Base-by-base conservation (phyloP, 2,888 invertebrate species). In the Parasteatoda lunata region DNA sequence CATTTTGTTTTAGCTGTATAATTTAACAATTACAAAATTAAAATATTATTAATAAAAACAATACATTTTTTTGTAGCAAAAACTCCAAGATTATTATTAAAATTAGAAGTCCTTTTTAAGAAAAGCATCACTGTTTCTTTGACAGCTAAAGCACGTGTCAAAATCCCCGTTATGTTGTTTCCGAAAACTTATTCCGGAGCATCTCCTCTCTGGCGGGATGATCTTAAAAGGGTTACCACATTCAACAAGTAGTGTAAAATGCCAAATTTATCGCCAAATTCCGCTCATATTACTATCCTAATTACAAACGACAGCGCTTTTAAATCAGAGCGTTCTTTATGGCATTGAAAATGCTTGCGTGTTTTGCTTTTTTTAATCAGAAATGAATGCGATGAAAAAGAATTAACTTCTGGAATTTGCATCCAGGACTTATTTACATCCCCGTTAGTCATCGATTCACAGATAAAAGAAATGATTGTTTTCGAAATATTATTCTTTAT, bases 211-310 rank as follows among this genome's bases (percentile, higher is more conserved):
- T 30, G 77, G 71, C 30, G 15, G 77, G 76, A 80, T 51, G 76
- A 30, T 77, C 85, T 75, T 54, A 5, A 69, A 75, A 79, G 78
- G 80, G 77, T 86, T 77, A 47, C 77, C 68, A 66, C 54, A 80
- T 76, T 71, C 64, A 86, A 86, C 85, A 86, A 86, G 85, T 86
- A 66, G 85, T 54, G 11, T 13, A 9, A 59, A n/a, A 9, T 68
- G 80, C 85, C 71, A 80, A 80, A 69, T 11, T 51, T n/a, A 51
- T 72, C 85, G 85, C 85, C 85, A 86, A 85, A 7, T n/a, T 7
- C 49, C 30, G 45, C 30, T 68, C 66, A 15, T 6, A 68, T 15
- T 30, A 30, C 30, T 15, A 45, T 15, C 9, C 64, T 71, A 77
- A 84, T 84, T 77, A 30, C 64, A 52, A 64, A 72, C 66, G 83